Evolutionary conservation across 2,113 vertebrate species (phyloP).

Genomic region (Dermatemys mawii): DNA sequence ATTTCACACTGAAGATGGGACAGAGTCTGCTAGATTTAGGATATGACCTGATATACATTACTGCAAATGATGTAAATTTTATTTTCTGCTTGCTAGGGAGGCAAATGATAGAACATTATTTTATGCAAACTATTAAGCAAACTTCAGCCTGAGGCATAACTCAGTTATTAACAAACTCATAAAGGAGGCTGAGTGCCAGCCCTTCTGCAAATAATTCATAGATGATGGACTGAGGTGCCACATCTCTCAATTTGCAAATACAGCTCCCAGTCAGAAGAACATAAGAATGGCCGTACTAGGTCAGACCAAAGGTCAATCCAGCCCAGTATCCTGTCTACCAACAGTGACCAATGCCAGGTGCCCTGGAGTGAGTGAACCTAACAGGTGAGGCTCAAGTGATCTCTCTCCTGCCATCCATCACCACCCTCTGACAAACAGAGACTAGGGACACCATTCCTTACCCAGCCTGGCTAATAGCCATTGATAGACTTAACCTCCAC

Average conservation of each 20-base stretch:
- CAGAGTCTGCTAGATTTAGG: neutral
- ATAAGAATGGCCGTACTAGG: too few species aligned
- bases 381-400: too few species aligned
- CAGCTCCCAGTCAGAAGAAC: neutral
- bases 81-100: constrained; percentile 18
- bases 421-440: too few species aligned
- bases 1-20: neutral
- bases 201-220: neutral
- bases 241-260: neutral
- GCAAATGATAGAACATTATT: neutral
- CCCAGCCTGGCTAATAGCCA: too few species aligned
- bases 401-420: too few species aligned
- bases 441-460: too few species aligned
- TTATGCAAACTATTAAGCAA: constrained; percentile 6
- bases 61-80: constrained; percentile 5
- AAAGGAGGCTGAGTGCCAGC: neutral
- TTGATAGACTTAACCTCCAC: too few species aligned
- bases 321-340: too few species aligned
- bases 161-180: neutral
- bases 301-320: too few species aligned
- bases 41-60: neutral
- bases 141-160: neutral
- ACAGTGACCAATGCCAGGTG: too few species aligned
- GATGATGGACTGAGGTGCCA: neutral
- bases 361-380: too few species aligned